Base-by-base conservation (phyloP, 2,113 vertebrate genomes). In the Mesembrinibis cayennensis region DNA sequence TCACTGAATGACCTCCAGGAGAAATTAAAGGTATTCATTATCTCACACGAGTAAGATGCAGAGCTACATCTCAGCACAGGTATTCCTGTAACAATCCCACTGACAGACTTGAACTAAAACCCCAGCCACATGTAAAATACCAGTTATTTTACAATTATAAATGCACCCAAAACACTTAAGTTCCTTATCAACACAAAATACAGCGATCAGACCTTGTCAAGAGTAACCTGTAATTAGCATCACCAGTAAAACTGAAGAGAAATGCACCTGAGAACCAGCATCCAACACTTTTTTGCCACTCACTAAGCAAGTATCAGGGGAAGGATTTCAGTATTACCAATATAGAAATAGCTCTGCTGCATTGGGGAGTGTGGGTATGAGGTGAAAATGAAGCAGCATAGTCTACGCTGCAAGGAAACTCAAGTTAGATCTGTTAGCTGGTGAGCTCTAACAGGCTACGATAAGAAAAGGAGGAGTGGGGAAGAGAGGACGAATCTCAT, bases 291-390 rank as follows among this genome's bases (percentile, higher is more conserved):
- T 27, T 76, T 18, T 89, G 13, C 40, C 59, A 29, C 17, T 67
- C 49, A 30, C 10, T 47, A 42, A 45, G 16, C 1, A 1, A 87
- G 15, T 14, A 34, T 17, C 5, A 6, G 14, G 32, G n/a, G 42
- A 71, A 87, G 44, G 26, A 70, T 17, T 95, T 32, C 42, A 74
- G 50, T 22, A n/a, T 38, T 19, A 12, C 9, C 21, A 13, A 29
- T 4, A 30, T 0, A 86, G 45, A 73, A 90, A 50, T 10, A 47
- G 36, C 20, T 9, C 11, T 11, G 17, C 20, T 77, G 62, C 25
- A 9, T 0, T 40, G 13, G 3, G 25, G 2, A 2, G 20, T 4
- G 13, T 26, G 19, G 15, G 40, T n/a, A 50, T 76, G 30, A 30
- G 25, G 40, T 47, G 34, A 27, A 73, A 81, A 78, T 22, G 12